Evolutionary conservation across 2,888 invertebrate genomes (phyloP), one percentile per base, ranked within the genome.

Genomic region (Morinoia aosen): DNA sequence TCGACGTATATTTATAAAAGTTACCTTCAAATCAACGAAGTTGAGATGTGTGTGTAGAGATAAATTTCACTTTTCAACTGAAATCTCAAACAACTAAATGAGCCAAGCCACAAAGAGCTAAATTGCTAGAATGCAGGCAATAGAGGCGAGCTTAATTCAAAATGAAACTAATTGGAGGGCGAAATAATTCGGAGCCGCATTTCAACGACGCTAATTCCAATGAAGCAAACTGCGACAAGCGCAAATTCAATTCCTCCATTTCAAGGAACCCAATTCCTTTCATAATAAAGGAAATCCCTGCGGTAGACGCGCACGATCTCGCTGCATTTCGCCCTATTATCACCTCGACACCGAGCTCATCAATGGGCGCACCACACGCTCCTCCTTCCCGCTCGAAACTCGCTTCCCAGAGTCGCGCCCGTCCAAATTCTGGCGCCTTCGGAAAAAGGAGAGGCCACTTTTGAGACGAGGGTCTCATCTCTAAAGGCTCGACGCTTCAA

Each of bases 281-380:
- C 76, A 76, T 76, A 76, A 76, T 76, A 76, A 76, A 76, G 76
- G 76, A 76, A 76, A 76, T 76, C 76, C 76, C 76, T 33, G 76
- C 76, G 76, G 76, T 76, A 76, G 76, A 76, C 76, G 76, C 10
- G 76, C 76, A 76, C 10, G 76, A 76, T 76, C 76, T 33, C 76
- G 76, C 76, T 76, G 76, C 76, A 76, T 76, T 76, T 76, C 76
- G 76, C 76, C 76, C 76, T 25, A 76, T 76, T 76, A 76, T 76
- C 76, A 76, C 76, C 76, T 19, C 76, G 33, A 76, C 76, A 76
- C 76, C 76, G 76, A 33, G 76, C 76, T 76, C 76, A 76, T 76
- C 76, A 76, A 76, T 76, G 76, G 76, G 76, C 3, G 8, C 61
- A 19, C 61, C 61, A 19, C 61, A 10, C 76, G 25, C 25, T 7